Evolutionary conservation across 2,888 invertebrate species (phyloP).

Genomic region (Drosophila paramelanica): DNA sequence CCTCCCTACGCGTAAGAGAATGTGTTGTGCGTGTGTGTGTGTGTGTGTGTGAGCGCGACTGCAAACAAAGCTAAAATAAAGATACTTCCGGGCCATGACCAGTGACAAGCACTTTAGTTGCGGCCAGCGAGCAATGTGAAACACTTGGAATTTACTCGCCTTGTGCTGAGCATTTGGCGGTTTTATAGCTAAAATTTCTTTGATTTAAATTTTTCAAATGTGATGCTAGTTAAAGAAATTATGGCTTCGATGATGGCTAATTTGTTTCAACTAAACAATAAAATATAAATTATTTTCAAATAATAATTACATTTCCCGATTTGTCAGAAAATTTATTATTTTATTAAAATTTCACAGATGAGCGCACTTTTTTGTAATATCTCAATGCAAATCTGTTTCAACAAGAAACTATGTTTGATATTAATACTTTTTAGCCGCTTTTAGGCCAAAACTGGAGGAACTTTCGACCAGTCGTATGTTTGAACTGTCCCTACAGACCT

Average conservation of each 20-base stretch:
- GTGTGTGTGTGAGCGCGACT: constrained; percentile 37
- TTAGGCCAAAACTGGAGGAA: constrained; percentile 6
- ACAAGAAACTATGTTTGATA: too few species aligned
- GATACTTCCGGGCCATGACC: constrained; percentile 77
- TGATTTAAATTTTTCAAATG: too few species aligned
- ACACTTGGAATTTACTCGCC: constrained; percentile 11
- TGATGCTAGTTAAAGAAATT: too few species aligned
- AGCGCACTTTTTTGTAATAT: too few species aligned
- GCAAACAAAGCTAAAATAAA: constrained; percentile 78
- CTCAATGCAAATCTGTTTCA: too few species aligned
- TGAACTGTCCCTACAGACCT: background rate
- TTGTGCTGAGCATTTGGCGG: constrained; percentile 44
- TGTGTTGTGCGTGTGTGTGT: constrained; percentile 17
- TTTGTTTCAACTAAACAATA: too few species aligned
- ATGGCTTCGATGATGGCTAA: too few species aligned
- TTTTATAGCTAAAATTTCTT: constrained; percentile 32
- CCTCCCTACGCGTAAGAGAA: constrained; percentile 22
- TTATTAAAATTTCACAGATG: too few species aligned
- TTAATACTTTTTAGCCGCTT: constrained; percentile 16
- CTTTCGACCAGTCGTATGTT: background rate
- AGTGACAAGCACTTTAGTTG: constrained; percentile 78
- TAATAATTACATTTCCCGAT: too few species aligned
- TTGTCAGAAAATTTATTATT: too few species aligned
- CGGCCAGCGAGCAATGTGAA: constrained; percentile 67
- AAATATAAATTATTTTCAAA: too few species aligned